Evolutionary conservation across 2,113 vertebrate genomes (phyloP).

Genomic region (Mastomys coucha): DNA sequence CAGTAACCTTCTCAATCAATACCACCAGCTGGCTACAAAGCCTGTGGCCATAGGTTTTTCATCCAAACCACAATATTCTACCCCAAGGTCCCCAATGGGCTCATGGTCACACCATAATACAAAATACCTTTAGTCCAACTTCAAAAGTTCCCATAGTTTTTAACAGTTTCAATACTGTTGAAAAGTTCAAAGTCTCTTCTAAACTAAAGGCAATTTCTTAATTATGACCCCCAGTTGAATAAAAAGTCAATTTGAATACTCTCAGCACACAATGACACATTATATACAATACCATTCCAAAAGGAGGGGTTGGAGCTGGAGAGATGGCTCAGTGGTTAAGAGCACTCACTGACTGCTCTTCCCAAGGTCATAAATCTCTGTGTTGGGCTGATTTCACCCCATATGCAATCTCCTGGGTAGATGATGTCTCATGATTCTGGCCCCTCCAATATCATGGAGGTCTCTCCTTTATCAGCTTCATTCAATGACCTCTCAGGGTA

Average conservation of each 20-base stretch:
- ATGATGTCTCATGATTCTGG: not conserved
- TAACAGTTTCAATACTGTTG: not conserved
- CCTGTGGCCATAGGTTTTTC: not conserved
- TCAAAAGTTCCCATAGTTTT: not conserved
- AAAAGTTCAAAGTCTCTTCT: not conserved
- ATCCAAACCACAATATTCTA: not conserved
- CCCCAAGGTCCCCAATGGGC: not conserved
- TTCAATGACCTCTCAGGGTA: not conserved
- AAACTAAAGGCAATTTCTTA: not conserved
- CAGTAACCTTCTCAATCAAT: not conserved
- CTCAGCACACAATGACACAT: not conserved
- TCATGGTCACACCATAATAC: no score
- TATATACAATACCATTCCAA: no score
- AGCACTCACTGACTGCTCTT: no score
- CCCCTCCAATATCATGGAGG: not conserved
- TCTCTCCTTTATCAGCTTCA: not conserved
- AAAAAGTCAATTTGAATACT: not conserved
- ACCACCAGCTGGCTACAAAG: not conserved
- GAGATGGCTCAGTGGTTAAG: no score
- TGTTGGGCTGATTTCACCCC: not conserved
- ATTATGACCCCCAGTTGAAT: not conserved
- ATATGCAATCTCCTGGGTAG: not conserved
- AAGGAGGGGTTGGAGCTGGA: not conserved
- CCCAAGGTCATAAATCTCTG: not conserved
- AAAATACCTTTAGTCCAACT: not conserved